phyloP scores from a whole-genome alignment of 2,797 vertebrate genomes.

The Rhinichthys osculus region DNA sequence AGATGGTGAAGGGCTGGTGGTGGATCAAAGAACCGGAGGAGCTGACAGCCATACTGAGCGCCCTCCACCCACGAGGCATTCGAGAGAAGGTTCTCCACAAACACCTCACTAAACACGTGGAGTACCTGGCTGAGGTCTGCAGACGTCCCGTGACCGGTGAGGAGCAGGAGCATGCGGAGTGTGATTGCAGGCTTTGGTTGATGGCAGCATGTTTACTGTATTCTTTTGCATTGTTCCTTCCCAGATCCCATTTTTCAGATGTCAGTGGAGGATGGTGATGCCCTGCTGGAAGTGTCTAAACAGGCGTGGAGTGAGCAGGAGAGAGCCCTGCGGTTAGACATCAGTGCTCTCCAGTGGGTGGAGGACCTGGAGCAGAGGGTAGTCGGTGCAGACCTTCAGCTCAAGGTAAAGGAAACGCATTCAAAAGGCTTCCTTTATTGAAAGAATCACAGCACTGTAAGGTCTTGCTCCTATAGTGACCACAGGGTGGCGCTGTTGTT shows the following conservation, averaged over 20 bases:
- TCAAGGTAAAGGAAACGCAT: conserved; percentile 79
- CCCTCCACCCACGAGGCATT: conserved; percentile 89
- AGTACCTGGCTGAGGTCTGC: conserved; percentile 89
- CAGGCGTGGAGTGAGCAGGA: conserved; percentile 85
- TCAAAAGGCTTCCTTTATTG: background rate
- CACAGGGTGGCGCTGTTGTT: conserved; percentile 14
- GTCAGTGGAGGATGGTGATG: conserved; percentile 69
- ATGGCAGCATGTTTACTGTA: background rate
- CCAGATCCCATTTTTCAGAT: conserved; percentile 87
- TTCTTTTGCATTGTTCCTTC: background rate
- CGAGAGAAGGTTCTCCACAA: conserved; percentile 94
- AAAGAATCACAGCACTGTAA: background rate
- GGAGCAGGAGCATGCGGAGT: conserved; percentile 22
- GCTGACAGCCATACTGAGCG: conserved; percentile 82
- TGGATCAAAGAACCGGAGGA: conserved; percentile 89
- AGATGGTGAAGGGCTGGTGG: conserved; percentile 93
- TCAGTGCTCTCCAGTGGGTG: conserved; percentile 88
- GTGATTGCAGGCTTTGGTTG: background rate
- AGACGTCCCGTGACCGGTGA: conserved; percentile 80
- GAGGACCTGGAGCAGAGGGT: conserved; percentile 93
- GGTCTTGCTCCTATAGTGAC: background rate
- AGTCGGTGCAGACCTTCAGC: conserved; percentile 88
- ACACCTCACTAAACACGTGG: conserved; percentile 93
- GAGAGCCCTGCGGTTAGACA: conserved; percentile 84
- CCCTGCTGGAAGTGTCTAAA: conserved; percentile 78